These are phyloP conservation scores for Acanthosepion esculentum DNA, from an alignment of 2,888 invertebrate species.

Conservation along the genomic window DNA sequence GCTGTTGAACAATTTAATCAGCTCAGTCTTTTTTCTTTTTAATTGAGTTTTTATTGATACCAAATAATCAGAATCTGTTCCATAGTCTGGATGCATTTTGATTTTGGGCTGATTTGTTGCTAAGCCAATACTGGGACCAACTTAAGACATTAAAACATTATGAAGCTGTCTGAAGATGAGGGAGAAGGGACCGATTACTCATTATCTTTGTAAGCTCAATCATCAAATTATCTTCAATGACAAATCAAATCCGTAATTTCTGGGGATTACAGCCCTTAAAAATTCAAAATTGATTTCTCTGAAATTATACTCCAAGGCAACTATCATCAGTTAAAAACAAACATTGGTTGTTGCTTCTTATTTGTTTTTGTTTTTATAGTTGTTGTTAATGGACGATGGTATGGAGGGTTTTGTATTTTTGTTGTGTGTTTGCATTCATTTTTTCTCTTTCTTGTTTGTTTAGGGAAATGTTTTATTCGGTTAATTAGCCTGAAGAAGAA, in stretches of 20 bases:
- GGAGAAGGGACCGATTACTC: too few relatives aligned
- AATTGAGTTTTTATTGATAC: background rate
- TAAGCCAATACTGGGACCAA: background rate
- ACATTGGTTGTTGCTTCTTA: background rate
- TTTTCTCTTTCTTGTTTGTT: slow-evolving; percentile 4
- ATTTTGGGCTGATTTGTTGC: background rate
- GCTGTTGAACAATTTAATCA: background rate
- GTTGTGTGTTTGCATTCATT: background rate
- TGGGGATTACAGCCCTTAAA: slow-evolving; percentile 15
- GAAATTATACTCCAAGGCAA: background rate
- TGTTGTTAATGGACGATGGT: slow-evolving; percentile 15
- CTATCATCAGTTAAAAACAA: background rate
- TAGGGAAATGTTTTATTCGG: slow-evolving; percentile 16
- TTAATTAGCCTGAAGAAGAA: slow-evolving; percentile 14
- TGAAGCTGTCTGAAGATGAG: too few relatives aligned
- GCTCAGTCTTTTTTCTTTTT: background rate
- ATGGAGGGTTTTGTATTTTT: background rate
- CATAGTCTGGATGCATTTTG: background rate
- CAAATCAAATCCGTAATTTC: slow-evolving; percentile 4
- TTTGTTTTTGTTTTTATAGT: background rate
- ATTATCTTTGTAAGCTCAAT: background rate
- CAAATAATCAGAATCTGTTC: background rate
- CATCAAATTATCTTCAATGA: slow-evolving; percentile 33
- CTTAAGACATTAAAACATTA: too few relatives aligned
- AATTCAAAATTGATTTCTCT: slow-evolving; percentile 15